These are phyloP conservation scores for Noctua janthina DNA, from an alignment of 2,888 invertebrate species.

Conservation along the genomic window DNA sequence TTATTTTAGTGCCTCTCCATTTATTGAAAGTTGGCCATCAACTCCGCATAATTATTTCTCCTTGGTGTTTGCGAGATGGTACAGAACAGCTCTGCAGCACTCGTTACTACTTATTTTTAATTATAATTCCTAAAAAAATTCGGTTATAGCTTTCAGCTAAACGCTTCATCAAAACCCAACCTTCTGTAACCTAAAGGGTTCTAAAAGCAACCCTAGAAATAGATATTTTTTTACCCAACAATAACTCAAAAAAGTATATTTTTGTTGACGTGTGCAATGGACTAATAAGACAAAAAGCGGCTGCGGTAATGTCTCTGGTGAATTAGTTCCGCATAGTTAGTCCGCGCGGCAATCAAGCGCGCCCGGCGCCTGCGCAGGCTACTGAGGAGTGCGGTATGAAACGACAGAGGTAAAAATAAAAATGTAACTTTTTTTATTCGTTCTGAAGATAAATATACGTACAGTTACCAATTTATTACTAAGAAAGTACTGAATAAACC, in stretches of 20 bases:
- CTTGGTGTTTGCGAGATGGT: neutral
- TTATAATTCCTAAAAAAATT: neutral
- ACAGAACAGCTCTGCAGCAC: neutral
- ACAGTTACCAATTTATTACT: neutral
- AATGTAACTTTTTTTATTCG: neutral
- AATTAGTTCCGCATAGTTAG: slow-evolving; percentile 89
- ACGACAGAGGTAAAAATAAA: slow-evolving; percentile 10
- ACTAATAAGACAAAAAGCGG: slow-evolving; percentile 78
- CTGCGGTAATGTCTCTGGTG: slow-evolving; percentile 75
- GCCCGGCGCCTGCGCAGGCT: slow-evolving; percentile 77
- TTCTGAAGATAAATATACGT: neutral
- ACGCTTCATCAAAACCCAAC: slow-evolving; percentile 55
- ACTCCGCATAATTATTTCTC: neutral
- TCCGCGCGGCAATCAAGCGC: slow-evolving; percentile 77
- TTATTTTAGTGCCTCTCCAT: neutral
- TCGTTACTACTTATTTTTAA: neutral
- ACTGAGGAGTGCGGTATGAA: slow-evolving; percentile 46
- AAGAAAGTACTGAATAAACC: neutral
- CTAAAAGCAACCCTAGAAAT: slow-evolving; percentile 28
- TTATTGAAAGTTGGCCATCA: neutral
- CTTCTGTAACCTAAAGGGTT: slow-evolving; percentile 61
- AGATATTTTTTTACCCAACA: slow-evolving; percentile 56
- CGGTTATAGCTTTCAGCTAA: slow-evolving; percentile 18
- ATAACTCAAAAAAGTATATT: slow-evolving; percentile 72
- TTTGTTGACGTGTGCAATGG: slow-evolving; percentile 76